Conservation (phyloP, 53 echinoderm and acorn worm species). For the Hippasteria phrygiana region DNA sequence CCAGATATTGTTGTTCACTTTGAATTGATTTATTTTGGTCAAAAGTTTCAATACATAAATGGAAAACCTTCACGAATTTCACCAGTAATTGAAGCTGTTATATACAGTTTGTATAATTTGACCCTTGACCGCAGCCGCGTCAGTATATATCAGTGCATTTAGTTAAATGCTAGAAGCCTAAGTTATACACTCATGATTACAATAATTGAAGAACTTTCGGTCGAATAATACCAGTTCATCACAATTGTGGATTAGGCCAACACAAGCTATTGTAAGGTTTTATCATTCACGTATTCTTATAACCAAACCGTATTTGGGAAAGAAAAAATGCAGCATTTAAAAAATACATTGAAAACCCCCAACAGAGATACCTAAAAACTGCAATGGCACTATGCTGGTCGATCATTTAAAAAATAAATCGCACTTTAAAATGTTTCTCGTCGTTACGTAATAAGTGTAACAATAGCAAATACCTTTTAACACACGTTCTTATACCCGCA, state of each 20-base stretch:
- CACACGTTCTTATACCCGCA: not conserved
- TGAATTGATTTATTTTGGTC: no score
- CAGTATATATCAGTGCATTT: not conserved
- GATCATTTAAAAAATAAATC: not conserved
- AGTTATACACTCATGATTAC: no score
- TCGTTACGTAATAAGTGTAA: no score
- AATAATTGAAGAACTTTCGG: no score
- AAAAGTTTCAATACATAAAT: not conserved
- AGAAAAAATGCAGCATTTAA: constrained; percentile 22
- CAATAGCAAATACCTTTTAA: not conserved
- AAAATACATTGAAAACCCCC: no score
- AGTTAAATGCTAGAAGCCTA: not conserved
- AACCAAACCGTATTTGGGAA: not conserved
- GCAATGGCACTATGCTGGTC: not conserved
- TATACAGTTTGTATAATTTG: not conserved
- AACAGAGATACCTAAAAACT: not conserved
- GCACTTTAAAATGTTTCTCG: no score
- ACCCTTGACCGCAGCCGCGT: not conserved
- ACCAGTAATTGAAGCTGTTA: not conserved
- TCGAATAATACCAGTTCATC: no score
- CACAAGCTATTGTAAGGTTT: no score
- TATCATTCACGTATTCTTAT: no score
- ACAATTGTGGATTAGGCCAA: no score
- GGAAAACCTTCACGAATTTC: not conserved
- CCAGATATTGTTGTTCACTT: no score